Conservation (phyloP, 2,797 vertebrate genomes). For the Sebastes steindachneri region DNA sequence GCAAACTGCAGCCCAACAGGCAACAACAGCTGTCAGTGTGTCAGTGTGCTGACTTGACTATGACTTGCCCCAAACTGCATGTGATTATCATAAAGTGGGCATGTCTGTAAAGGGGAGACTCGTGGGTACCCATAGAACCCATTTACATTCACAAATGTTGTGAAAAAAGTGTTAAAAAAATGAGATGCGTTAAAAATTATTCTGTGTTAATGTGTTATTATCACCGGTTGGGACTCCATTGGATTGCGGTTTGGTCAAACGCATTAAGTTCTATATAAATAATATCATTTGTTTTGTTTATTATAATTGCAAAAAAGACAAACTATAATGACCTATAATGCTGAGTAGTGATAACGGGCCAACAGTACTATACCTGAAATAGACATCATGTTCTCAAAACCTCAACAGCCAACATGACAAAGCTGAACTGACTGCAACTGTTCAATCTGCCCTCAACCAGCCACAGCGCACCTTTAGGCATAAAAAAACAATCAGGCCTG, state of each 20-base stretch:
- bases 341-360: not conserved
- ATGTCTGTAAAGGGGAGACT: too few relatives aligned
- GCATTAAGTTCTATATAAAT: too few relatives aligned
- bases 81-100: too few relatives aligned
- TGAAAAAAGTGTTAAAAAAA: too few relatives aligned
- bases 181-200: too few relatives aligned
- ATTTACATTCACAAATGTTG: too few relatives aligned
- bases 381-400: not conserved
- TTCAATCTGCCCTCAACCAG: slow-evolving; percentile 5
- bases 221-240: not conserved
- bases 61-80: too few relatives aligned
- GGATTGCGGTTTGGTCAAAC: not conserved
- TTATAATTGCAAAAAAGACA: not conserved
- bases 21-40: too few relatives aligned
- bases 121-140: too few relatives aligned
- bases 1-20: too few relatives aligned
- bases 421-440: not conserved
- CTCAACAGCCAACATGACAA: not conserved
- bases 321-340: not conserved
- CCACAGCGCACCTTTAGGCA: slow-evolving; percentile 11
- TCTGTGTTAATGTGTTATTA: too few relatives aligned
- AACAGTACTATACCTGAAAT: not conserved
- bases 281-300: not conserved
- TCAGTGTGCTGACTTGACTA: too few relatives aligned
- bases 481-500: slow-evolving; percentile 38